These are phyloP conservation scores for Drosophila merina DNA, from an alignment of 2,888 invertebrate species.

Conservation along the genomic window DNA sequence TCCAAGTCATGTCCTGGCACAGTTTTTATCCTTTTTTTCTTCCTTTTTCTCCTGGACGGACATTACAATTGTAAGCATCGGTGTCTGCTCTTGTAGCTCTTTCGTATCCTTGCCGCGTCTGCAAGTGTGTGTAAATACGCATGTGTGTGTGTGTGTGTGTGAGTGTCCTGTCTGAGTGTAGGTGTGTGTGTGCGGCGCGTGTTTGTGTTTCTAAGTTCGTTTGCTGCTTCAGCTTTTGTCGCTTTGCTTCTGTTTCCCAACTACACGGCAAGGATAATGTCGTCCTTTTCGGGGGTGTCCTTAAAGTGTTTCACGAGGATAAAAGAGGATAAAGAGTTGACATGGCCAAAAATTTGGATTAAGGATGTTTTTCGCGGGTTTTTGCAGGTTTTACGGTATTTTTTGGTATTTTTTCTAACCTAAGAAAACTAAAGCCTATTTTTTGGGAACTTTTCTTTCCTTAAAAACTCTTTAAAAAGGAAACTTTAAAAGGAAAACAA, in stretches of 20 bases:
- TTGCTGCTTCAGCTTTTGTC: constrained; percentile 53
- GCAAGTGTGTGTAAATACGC: constrained; percentile 27
- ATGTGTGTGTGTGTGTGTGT: constrained; percentile 23
- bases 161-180: constrained; percentile 3
- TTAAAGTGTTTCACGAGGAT: background rate
- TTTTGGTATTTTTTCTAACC: too few species aligned
- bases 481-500: too few species aligned
- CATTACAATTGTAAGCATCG: constrained; percentile 51
- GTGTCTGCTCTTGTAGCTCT: constrained; percentile 45
- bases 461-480: too few species aligned
- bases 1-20: constrained; percentile 17
- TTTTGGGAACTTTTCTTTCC: too few species aligned
- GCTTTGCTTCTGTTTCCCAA: constrained; percentile 7
- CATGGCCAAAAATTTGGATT: too few species aligned
- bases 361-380: too few species aligned
- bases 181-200: constrained; percentile 56
- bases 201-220: constrained; percentile 75
- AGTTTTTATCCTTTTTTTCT: constrained; percentile 1
- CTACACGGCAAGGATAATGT: constrained; percentile 5
- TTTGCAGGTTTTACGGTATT: too few species aligned
- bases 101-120: constrained; percentile 6
- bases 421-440: too few species aligned
- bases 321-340: too few species aligned
- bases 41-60: constrained; percentile 11
- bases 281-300: background rate